Conservation (phyloP, 2,797 vertebrate species). For the Anguilla pacifica region DNA sequence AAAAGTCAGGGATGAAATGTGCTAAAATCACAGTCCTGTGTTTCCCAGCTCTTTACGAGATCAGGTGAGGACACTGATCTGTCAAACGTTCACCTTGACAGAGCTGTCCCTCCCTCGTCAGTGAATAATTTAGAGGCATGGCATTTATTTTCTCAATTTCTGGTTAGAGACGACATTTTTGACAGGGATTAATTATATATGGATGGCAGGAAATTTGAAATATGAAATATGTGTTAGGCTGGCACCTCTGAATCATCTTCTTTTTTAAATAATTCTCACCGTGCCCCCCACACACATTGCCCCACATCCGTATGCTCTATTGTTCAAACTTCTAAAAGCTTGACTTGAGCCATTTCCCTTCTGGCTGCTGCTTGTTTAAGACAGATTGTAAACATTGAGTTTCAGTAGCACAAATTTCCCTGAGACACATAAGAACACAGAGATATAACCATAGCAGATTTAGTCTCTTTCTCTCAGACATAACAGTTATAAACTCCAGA, state of each 20-base stretch:
- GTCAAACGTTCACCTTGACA: background rate
- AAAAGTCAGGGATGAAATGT: background rate
- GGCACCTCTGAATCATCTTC: background rate
- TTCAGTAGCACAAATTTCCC: background rate
- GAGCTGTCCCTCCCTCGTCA: background rate
- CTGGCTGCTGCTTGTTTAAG: background rate
- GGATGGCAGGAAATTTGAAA: background rate
- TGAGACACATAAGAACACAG: background rate
- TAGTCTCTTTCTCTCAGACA: background rate
- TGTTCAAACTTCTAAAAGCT: background rate
- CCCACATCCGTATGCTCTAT: background rate
- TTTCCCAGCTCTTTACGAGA: background rate
- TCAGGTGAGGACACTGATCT: background rate
- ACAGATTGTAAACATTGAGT: background rate
- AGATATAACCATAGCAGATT: background rate
- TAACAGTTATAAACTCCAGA: conserved; percentile 2
- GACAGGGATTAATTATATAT: background rate
- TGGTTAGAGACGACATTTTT: background rate
- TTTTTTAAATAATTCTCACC: background rate
- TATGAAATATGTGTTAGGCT: background rate
- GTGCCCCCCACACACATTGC: background rate
- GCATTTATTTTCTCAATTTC: background rate
- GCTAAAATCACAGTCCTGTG: no score
- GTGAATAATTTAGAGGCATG: background rate
- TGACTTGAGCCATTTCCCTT: background rate